A percentile compares a stretch with the other conserved stretches of the same genome.
Conservation (phyloP, 2,797 vertebrate genomes). For the Hippopotamyrus pictus region DNA sequence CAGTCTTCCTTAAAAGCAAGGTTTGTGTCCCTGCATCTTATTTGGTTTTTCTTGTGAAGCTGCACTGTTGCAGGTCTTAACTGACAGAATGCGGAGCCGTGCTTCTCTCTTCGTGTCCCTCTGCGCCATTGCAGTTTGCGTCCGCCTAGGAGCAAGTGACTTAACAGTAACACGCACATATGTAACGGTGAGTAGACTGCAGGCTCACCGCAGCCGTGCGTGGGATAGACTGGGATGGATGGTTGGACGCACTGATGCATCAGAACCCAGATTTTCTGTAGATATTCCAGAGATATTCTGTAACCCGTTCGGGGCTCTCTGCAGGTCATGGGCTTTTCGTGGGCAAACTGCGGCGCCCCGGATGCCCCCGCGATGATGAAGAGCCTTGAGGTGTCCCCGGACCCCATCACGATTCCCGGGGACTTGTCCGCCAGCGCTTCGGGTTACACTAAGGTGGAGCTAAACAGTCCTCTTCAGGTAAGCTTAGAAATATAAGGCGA, state of each 20-base stretch:
- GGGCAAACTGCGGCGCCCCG: conserved; percentile 59
- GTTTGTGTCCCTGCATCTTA: background rate
- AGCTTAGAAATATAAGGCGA: conserved; percentile 27
- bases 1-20: background rate
- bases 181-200: background rate
- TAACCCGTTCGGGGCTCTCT: background rate
- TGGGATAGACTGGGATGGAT: background rate
- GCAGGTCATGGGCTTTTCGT: conserved; percentile 9
- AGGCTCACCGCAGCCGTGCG: background rate
- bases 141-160: background rate
- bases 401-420: conserved; percentile 64
- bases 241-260: background rate
- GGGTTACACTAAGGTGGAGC: conserved; percentile 46
- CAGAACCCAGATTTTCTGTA: background rate
- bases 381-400: conserved; percentile 53
- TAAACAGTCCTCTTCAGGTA: conserved; percentile 55
- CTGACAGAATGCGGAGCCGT: background rate
- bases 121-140: background rate
- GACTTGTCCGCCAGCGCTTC: conserved; percentile 52
- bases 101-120: background rate
- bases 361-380: conserved; percentile 57
- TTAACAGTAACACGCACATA: background rate
- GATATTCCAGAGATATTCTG: background rate
- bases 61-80: background rate
- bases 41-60: background rate